Evolutionary conservation across 2,888 invertebrate genomes (phyloP), one percentile per base, ranked within the genome.

Genomic region (Harpagoxenus sublaevis): DNA sequence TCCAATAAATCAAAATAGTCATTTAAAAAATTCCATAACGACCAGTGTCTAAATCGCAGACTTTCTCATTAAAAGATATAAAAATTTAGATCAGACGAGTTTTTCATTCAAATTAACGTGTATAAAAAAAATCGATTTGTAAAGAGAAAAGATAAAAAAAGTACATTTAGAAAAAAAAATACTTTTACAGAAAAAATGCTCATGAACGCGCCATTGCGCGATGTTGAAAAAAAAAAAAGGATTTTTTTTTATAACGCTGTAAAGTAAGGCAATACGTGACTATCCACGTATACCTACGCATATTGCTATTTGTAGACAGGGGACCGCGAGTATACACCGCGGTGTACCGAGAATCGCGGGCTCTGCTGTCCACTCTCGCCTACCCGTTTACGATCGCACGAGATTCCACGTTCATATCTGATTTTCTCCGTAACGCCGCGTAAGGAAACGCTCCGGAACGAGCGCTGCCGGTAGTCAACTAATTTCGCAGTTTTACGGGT

Each of bases 401-500:
- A 73, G 62, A 60, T 60, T 78, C 70, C 39, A 51, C 57, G 57
- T 82, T 63, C 73, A 60, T 60, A 45, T 55, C 45, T 45, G 68
- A 87, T 89, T 89, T 83, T 78, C 84, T 28, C 45, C n/a, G 55
- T 57, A n/a, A 23, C 23, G 8, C 62, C 51, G 53, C 57, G 18
- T 23, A 35, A 35, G 65, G 39, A 81, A 81, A 81, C 23, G 23
- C 23, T 23, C 23, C 23, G 23, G 23, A 23, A 23, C 39, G 48
- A 42, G n/a, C 39, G 65, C 63, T 48, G 62, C n/a, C 62, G 42
- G 42, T 78, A 55, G 42, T 48, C 57, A 12, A 31, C 55, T 68
- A 83, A 86, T 84, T 78, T 73, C 63, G 70, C 78, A 53, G 73
- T 57, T 81, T 83, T 73, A 73, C 77, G 62, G n/a, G 45, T 12